Percentiles rank a stretch among this genome's conserved stretches.
phyloP scores from a whole-genome alignment of 2,888 invertebrate genomes.

The Chydorus sphaericus region DNA sequence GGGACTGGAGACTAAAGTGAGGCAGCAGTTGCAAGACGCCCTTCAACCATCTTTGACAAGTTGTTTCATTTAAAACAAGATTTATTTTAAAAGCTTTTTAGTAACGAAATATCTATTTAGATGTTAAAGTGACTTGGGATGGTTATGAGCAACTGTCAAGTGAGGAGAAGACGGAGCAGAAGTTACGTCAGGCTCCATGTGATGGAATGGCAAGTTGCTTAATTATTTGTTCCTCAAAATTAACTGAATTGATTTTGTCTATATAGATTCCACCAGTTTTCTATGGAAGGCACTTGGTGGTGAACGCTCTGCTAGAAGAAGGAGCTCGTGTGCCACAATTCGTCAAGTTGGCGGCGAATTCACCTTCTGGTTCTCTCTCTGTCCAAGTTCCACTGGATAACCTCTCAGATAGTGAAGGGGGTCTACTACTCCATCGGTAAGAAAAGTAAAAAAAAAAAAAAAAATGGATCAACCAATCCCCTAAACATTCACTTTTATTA shows the following conservation, averaged over 20 bases:
- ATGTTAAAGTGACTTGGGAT: conserved; percentile 20
- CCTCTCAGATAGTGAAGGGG: not conserved
- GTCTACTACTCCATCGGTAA: conserved; percentile 2
- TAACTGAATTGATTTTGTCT: not conserved
- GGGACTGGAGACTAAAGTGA: conserved; percentile 23
- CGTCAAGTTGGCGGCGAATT: not conserved
- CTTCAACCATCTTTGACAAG: conserved; percentile 21
- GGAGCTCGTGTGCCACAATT: not conserved
- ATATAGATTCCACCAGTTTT: conserved; percentile 21
- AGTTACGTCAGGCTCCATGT: not conserved
- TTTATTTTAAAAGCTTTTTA: not conserved
- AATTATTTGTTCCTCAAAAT: not conserved
- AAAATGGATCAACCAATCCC: not conserved
- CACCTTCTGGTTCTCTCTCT: conserved; percentile 15
- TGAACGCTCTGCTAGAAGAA: conserved; percentile 12
- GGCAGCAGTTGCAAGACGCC: conserved; percentile 22
- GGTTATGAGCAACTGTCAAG: conserved; percentile 11
- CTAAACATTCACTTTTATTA: not conserved
- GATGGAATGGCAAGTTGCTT: not conserved
- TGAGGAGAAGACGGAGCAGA: not conserved
- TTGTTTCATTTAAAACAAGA: conserved; percentile 10
- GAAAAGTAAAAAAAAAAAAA: not conserved
- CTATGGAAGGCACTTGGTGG: conserved; percentile 22
- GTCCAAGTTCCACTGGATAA: not conserved
- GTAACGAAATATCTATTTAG: conserved; percentile 9